Evolutionary conservation across 1,140 invertebrate species (phyloP), one percentile per base, ranked within the genome.

Genomic region (Rhagoletis zephyria): DNA sequence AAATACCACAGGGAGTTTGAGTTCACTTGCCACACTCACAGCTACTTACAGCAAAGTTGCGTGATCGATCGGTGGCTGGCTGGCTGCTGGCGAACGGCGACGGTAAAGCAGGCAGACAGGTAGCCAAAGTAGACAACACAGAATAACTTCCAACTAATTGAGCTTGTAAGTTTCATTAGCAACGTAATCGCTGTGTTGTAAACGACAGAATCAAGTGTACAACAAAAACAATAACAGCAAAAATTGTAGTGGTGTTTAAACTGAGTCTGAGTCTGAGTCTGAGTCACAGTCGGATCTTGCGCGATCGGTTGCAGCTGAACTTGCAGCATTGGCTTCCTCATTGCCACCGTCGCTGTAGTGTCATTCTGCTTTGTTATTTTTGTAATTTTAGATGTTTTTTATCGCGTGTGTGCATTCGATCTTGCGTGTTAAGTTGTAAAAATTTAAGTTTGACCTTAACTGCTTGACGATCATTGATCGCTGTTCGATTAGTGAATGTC

Each of bases 121-220:
- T n/a, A 56, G 74, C n/a, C n/a, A 81, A 19, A 30, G 48, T 30
- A 56, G 7, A 10, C 7, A 19, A 81, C 48, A 12, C 6, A 16
- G 56, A 81, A 81, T 56, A 56, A 81, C 74, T 81, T 81, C 61
- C 74, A 81, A 81, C 74, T 81, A 81, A 81, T 81, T 81, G 74
- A 81, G 74, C 74, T 81, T 81, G 74, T 81, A 81, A 81, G 74
- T 81, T 81, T 81, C 74, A 81, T 81, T 81, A 81, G 74, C 48
- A 30, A 51, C 14, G 74, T 81, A 81, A 81, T 19, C 74, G 48
- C n/a, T 10, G 5, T 81, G 45, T 81, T 81, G 74, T 81, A 56
- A 81, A 81, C 74, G 74, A 81, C 74, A 81, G 56, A 56, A 81
- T 81, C 48, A 81, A 56, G 48, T 81, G 48, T 16, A 74, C 70